Conservation (phyloP, 1,140 invertebrate species). For the Solenopsis invicta region DNA sequence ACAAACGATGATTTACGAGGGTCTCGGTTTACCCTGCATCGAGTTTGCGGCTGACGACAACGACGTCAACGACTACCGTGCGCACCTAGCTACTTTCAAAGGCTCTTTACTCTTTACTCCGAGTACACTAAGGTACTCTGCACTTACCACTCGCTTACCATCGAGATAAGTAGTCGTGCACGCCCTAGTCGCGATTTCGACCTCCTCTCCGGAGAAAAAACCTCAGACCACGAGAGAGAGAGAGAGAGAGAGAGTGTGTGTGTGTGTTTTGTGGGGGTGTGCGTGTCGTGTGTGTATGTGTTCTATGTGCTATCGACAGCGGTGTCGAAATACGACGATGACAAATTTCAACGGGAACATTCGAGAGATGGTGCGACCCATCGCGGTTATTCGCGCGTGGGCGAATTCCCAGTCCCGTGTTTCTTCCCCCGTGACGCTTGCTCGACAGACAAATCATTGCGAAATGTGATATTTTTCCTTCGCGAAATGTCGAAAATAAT, state of each 20-base stretch:
- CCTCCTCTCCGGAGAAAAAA: background rate
- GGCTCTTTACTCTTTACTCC: constrained; percentile 45
- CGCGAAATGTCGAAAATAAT: background rate
- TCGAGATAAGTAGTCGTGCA: constrained; percentile 55
- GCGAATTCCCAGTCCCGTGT: constrained; percentile 6
- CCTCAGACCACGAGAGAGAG: background rate
- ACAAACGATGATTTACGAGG: constrained; percentile 83
- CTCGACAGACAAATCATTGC: constrained; percentile 15
- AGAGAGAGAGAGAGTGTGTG: background rate
- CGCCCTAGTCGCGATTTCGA: constrained; percentile 18
- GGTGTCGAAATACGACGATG: constrained; percentile 58
- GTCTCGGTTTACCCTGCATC: constrained; percentile 63
- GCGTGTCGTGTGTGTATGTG: too few relatives aligned
- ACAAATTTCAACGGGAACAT: constrained; percentile 50
- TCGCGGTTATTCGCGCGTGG: constrained; percentile 7
- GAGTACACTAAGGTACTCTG: constrained; percentile 24
- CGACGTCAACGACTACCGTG: constrained; percentile 34
- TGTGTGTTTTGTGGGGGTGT: too few relatives aligned
- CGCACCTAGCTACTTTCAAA: constrained; percentile 48
- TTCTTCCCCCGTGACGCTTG: background rate
- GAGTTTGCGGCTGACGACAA: constrained; percentile 37
- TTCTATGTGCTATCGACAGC: constrained; percentile 35
- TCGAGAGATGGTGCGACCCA: constrained; percentile 5
- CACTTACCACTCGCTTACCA: constrained; percentile 54
- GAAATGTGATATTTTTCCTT: background rate